A percentile compares a stretch with the other conserved stretches of the same genome.
Evolutionary conservation across 2,888 invertebrate species (phyloP).

Genomic region (Oscheius myriophilus): DNA sequence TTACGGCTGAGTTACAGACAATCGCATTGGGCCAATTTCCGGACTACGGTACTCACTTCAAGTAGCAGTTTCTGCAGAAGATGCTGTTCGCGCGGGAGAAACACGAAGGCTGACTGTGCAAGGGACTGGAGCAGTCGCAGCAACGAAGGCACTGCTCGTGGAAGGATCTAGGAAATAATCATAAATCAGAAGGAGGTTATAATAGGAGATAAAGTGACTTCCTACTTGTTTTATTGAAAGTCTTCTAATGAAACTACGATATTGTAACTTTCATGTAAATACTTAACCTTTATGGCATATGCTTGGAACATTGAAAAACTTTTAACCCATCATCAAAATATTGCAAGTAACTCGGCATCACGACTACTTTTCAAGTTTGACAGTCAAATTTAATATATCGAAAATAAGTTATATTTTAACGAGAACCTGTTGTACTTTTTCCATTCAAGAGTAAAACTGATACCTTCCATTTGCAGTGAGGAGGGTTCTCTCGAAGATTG

Average conservation of each 20-base stretch:
- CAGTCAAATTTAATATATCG: too few relatives aligned
- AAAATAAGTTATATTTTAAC: too few relatives aligned
- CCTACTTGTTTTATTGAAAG: background rate
- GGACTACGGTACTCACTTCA: slow-evolving; percentile 41
- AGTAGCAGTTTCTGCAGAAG: slow-evolving; percentile 64
- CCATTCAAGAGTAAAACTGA: too few relatives aligned
- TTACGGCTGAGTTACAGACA: too few relatives aligned
- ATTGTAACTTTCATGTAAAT: too few relatives aligned
- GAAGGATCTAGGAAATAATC: slow-evolving; percentile 37
- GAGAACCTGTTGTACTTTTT: too few relatives aligned
- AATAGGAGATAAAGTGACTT: background rate
- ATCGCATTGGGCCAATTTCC: slow-evolving; percentile 5
- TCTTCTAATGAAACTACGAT: background rate
- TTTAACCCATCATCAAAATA: too few relatives aligned
- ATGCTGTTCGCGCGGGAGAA: slow-evolving; percentile 51
- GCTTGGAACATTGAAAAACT: too few relatives aligned
- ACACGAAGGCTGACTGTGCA: slow-evolving; percentile 48
- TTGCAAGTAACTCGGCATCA: too few relatives aligned
- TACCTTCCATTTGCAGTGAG: slow-evolving; percentile 45
- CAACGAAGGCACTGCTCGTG: slow-evolving; percentile 47
- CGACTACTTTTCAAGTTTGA: too few relatives aligned
- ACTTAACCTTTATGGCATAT: too few relatives aligned
- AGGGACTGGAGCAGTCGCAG: slow-evolving; percentile 25
- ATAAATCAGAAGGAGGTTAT: background rate
- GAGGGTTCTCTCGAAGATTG: slow-evolving; percentile 37